Percentiles rank a stretch among this genome's conserved stretches.
Evolutionary conservation across 2,113 vertebrate genomes (phyloP).

Genomic region (Carlito syrichta): DNA sequence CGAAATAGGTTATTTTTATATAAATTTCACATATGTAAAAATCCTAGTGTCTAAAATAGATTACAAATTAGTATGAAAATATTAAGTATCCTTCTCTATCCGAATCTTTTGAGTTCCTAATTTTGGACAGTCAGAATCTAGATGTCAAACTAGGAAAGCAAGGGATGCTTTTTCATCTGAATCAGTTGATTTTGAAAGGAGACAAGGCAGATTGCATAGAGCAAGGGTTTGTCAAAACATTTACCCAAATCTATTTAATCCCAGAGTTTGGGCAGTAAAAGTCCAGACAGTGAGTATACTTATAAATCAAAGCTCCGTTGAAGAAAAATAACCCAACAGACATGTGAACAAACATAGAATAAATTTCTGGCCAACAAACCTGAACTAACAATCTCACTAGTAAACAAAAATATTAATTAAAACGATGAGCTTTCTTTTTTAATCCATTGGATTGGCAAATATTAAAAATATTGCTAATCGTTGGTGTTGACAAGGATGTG

Average conservation of each 20-base stretch:
- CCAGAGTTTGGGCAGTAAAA: background rate
- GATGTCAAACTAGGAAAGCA: background rate
- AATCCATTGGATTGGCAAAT: background rate
- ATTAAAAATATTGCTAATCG: background rate
- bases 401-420: background rate
- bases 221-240: background rate
- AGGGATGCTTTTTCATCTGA: background rate
- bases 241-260: background rate
- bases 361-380: background rate
- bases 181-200: background rate
- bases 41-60: background rate
- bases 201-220: background rate
- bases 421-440: background rate
- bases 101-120: background rate
- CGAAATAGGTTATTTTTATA: background rate
- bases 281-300: background rate
- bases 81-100: background rate
- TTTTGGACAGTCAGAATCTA: background rate
- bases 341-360: background rate
- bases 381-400: background rate
- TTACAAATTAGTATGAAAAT: background rate
- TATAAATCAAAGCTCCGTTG: background rate
- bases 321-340: background rate
- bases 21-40: background rate
- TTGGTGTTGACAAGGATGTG: background rate